phyloP scores from a whole-genome alignment of 2,797 vertebrate species.

The Anisognathus igniventris region DNA sequence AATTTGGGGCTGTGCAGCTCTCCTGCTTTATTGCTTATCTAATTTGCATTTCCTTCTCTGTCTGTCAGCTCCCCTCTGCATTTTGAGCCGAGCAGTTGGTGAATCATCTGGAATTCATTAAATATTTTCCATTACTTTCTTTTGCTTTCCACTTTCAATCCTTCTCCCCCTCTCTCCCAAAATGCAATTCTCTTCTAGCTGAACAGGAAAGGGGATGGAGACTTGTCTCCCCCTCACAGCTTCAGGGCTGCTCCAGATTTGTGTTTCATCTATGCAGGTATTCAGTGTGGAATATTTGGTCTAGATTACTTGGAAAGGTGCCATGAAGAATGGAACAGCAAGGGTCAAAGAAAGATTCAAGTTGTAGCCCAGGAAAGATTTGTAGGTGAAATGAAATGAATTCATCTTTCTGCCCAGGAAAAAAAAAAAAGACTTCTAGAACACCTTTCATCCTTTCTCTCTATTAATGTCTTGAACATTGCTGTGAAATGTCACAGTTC shows the following conservation, averaged over 20 bases:
- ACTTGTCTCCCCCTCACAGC: background rate
- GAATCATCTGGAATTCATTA: constrained; percentile 40
- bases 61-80: background rate
- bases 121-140: background rate
- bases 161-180: background rate
- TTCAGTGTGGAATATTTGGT: background rate
- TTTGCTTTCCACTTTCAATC: background rate
- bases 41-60: constrained; percentile 55
- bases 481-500: background rate
- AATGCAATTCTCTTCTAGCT: background rate
- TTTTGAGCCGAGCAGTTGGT: background rate
- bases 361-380: background rate
- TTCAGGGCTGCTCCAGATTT: background rate
- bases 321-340: background rate
- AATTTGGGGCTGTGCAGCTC: constrained; percentile 37
- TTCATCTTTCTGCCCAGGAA: background rate
- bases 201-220: background rate
- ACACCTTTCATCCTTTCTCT: background rate
- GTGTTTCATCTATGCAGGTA: background rate
- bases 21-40: constrained; percentile 19
- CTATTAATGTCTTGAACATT: background rate
- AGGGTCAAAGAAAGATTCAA: background rate
- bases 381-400: background rate
- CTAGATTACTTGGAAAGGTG: background rate
- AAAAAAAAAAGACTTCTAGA: background rate